These are phyloP conservation scores for Mechanitis mazaeus DNA, from an alignment of 2,888 invertebrate genomes.

Conservation along the genomic window DNA sequence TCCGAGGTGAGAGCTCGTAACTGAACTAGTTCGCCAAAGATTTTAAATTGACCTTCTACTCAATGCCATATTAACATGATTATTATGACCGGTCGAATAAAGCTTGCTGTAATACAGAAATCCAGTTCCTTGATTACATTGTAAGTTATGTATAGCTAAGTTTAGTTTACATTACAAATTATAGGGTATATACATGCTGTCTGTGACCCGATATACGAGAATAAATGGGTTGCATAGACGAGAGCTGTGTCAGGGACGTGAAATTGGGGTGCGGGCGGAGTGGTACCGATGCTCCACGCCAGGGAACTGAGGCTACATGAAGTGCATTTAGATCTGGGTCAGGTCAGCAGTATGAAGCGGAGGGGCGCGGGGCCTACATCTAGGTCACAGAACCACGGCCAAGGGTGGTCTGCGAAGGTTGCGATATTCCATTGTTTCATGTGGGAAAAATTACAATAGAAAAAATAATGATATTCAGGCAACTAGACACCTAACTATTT, in stretches of 20 bases:
- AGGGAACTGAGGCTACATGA: constrained; percentile 50
- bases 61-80: constrained; percentile 63
- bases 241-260: constrained; percentile 37
- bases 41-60: constrained; percentile 74
- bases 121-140: constrained; percentile 13
- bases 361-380: constrained; percentile 44
- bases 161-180: background rate
- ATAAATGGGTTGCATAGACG: constrained; percentile 32
- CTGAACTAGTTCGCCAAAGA: constrained; percentile 75
- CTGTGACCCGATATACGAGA: constrained; percentile 19
- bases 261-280: constrained; percentile 39
- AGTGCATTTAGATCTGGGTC: constrained; percentile 68
- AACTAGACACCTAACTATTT: background rate
- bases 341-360: constrained; percentile 56
- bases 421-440: constrained; percentile 55
- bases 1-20: constrained; percentile 20
- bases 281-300: constrained; percentile 36
- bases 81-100: constrained; percentile 50
- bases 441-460: constrained; percentile 6
- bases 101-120: constrained; percentile 37
- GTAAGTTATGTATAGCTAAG: background rate
- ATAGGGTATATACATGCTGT: background rate
- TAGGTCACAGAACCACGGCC: constrained; percentile 72
- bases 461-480: too few species aligned
- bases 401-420: constrained; percentile 72